Conservation (phyloP, 2,888 invertebrate species). For the Apodemia zela region DNA sequence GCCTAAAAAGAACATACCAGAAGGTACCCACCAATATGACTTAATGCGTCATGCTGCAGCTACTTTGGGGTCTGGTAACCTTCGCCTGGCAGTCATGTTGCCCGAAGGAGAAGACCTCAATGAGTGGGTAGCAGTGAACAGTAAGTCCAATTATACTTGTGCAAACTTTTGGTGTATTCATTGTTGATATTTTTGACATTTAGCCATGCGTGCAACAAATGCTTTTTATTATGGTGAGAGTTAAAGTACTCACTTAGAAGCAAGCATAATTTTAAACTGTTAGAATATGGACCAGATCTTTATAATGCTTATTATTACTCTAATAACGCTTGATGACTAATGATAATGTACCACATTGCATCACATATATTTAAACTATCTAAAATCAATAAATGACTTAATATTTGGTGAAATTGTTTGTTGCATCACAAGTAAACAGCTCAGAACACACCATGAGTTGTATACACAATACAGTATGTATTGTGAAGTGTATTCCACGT, state of each 20-base stretch:
- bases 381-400: too few species aligned
- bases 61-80: constrained; percentile 97
- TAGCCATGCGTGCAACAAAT: too few species aligned
- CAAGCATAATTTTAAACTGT: too few species aligned
- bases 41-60: constrained; percentile 99
- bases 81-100: constrained; percentile 96
- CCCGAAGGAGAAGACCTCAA: constrained; percentile 99
- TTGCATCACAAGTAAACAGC: too few species aligned
- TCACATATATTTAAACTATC: background rate
- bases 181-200: background rate
- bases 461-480: background rate
- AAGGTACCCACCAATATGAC: constrained; percentile 99
- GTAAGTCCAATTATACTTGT: constrained; percentile 71
- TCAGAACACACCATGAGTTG: background rate
- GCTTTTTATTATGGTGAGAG: too few species aligned
- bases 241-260: too few species aligned
- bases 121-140: constrained; percentile 99
- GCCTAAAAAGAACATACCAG: constrained; percentile 99
- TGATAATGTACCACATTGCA: background rate
- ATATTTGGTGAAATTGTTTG: too few species aligned
- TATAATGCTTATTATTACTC: too few species aligned
- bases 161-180: background rate
- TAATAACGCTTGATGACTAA: background rate
- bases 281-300: too few species aligned
- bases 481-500: background rate